Conservation (phyloP, 2,888 invertebrate genomes). For the Orthosia gracilis region DNA sequence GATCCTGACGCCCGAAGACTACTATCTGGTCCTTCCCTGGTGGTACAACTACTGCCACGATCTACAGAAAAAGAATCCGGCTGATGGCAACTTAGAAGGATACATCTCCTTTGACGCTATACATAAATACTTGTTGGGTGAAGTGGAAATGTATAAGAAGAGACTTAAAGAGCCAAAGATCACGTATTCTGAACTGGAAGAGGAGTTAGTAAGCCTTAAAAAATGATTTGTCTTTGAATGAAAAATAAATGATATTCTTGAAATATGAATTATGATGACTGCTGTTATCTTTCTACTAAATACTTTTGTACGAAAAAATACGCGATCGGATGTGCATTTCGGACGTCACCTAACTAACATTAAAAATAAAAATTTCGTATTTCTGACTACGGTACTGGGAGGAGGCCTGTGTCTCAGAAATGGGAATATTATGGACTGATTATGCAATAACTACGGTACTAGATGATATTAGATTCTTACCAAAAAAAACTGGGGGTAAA, state of each 20-base stretch:
- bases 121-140: conserved; percentile 56
- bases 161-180: neutral
- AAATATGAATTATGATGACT: neutral
- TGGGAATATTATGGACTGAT: too few species aligned
- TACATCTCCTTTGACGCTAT: neutral
- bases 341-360: too few species aligned
- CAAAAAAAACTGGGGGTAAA: too few species aligned
- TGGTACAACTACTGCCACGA: conserved; percentile 78
- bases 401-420: too few species aligned
- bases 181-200: conserved; percentile 2
- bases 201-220: neutral
- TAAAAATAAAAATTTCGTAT: too few species aligned
- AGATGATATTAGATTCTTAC: too few species aligned
- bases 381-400: too few species aligned
- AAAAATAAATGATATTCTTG: conserved; percentile 2
- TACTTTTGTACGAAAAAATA: too few species aligned
- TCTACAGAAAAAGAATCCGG: conserved; percentile 59
- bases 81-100: conserved; percentile 12
- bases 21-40: conserved; percentile 76
- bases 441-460: too few species aligned
- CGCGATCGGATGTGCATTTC: too few species aligned
- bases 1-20: conserved; percentile 58
- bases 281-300: too few species aligned
- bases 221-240: neutral
- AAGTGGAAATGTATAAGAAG: conserved; percentile 64